Base-by-base conservation (phyloP, 2,888 invertebrate species). In the Patella pellucida region DNA sequence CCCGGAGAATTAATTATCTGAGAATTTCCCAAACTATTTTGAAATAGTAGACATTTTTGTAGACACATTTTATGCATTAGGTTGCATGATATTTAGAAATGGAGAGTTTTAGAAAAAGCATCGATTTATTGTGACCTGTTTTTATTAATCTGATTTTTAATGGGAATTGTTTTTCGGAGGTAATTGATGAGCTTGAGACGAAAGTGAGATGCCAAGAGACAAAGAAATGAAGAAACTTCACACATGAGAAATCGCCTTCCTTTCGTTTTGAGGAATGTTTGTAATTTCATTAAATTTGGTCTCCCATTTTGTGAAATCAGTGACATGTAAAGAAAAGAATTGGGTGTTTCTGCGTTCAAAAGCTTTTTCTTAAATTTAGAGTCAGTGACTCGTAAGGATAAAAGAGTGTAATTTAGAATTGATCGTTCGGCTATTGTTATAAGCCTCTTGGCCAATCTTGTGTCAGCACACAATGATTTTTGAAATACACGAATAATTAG, bases 251-350 rank as follows among this genome's bases (percentile, higher is more conserved):
- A 62, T 19, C 23, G 14, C 4, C 9, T 41, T 41, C 9, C 41
- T 41, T 41, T 41, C 41, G 41, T 12, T 23, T 62, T 62, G 7
- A 15, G 19, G 62, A 62, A 62, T 62, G 62, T 62, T 62, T 23
- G 23, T 12, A 23, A 23, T 62, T 62, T 62, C 62, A 62, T 62
- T 62, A 62, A 62, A 62, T 23, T 12, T 14, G 19, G 23, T 23
- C 23, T 23, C 14, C 23, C 23, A 23, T 23, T 62, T 23, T 23
- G 62, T 11, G 23, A 62, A 62, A 23, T 19, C 62, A 62, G 23
- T 62, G 62, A 62, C 62, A 62, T 23, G 62, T 62, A 62, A 41
- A 62, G 62, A 62, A 62, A 62, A 62, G 62, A 62, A 62, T 62
- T 19, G 23, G 62, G 62, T 62, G 62, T 23, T 23, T 23, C 62